Evolutionary conservation across 2,888 invertebrate species (phyloP).

Genomic region (Lysandra coridon): DNA sequence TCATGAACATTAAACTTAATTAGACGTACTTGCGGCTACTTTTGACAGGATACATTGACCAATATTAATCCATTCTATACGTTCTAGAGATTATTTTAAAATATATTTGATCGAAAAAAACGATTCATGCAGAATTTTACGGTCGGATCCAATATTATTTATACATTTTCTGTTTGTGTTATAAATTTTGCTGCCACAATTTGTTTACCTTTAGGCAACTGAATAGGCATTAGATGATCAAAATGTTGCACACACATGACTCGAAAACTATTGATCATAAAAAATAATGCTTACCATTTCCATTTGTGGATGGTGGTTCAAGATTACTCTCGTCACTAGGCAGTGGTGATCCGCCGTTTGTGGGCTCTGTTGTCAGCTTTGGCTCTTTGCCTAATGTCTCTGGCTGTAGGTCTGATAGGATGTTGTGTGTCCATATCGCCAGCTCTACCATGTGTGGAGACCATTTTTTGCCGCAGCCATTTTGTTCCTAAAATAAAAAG

Average conservation of each 20-base stretch:
- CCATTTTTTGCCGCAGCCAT: slow-evolving; percentile 83
- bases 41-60: too few relatives aligned
- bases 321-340: slow-evolving; percentile 89
- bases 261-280: neutral
- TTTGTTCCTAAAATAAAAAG: slow-evolving; percentile 61
- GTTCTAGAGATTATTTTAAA: too few relatives aligned
- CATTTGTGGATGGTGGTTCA: slow-evolving; percentile 83
- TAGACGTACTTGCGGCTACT: too few relatives aligned
- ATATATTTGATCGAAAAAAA: too few relatives aligned
- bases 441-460: slow-evolving; percentile 91
- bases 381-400: slow-evolving; percentile 90
- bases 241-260: neutral
- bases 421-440: slow-evolving; percentile 95
- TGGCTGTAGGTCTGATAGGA: slow-evolving; percentile 91
- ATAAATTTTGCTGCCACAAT: neutral
- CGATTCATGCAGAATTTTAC: too few relatives aligned
- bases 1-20: too few relatives aligned
- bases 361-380: slow-evolving; percentile 70
- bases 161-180: neutral
- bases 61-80: too few relatives aligned
- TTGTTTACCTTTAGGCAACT: neutral
- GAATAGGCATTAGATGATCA: too few relatives aligned
- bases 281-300: slow-evolving; percentile 60
- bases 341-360: slow-evolving; percentile 76
- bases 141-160: too few relatives aligned